Evolutionary conservation across 1,140 invertebrate genomes (phyloP), one percentile per base, ranked within the genome.

Genomic region (Plodia interpunctella): DNA sequence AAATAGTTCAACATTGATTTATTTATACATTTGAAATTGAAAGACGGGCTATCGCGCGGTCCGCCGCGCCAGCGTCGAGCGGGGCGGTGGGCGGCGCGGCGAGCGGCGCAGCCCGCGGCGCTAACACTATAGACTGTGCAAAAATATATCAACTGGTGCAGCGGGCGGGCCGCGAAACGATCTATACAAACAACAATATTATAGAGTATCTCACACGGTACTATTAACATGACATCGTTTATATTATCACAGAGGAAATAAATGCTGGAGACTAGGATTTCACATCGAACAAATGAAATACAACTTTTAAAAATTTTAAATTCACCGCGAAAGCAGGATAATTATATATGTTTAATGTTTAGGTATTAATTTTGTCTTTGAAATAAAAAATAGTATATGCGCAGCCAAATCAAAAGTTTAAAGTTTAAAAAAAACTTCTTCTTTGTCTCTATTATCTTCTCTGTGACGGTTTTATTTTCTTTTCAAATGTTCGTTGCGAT

Each of bases 1-100:
- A 44, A 78, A 80, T 80, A 74, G 68, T 80, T 83, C 78, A 86
- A 87, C 83, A 83, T 87, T 83, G 81, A 86, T 83, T 77, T 64
- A 74, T 76, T 44, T 44, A 44, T 44, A 84, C 74, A 79, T 77
- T 80, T 76, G 78, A 87, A 78, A 73, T 78, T 61, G 78, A 86
- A 76, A 80, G 35, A 49, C 21, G 38, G 52, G 6, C 10, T 13
- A 19, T n/a, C 35, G 56, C 49, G 30, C 28, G n/a, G 49, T 32
- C 32, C 32, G 56, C 32, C 28, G 20, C 57, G 15, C 30, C 10
- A 20, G 49, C 38, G 44, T 9, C 6, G 38, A 35, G 35, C 5
- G 35, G 55, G 18, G 55, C 17, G 53, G 21, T 21, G 54, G 44
- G 55, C 44, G 60, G 59, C 55, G 32, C 60, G 49, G 52, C 21